Evolutionary conservation across 2,797 vertebrate genomes (phyloP).

Genomic region (Dromococcyx pavoninus): DNA sequence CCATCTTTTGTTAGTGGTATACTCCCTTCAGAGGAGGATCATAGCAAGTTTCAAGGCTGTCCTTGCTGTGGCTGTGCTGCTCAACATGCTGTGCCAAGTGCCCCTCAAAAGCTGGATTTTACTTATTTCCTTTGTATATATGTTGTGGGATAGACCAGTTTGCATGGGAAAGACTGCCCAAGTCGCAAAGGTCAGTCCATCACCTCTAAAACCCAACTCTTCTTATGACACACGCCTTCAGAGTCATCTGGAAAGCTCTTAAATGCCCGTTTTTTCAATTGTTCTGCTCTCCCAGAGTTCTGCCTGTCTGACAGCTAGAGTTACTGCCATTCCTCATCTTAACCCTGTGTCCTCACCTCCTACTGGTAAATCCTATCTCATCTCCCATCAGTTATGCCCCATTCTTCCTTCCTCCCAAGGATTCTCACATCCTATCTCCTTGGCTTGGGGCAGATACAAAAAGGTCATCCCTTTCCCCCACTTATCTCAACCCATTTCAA

Average conservation of each 20-base stretch:
- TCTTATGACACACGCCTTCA: neutral
- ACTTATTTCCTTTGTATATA: neutral
- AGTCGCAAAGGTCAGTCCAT: fast-evolving
- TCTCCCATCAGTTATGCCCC: neutral
- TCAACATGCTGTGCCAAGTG: neutral
- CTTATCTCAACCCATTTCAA: neutral
- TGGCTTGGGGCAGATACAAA: neutral
- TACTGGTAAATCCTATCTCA: neutral
- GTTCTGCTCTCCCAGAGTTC: neutral
- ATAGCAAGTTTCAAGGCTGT: neutral
- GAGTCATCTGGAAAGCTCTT: neutral
- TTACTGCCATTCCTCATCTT: neutral
- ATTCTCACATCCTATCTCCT: neutral
- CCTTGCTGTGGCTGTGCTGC: neutral
- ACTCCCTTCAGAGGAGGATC: neutral
- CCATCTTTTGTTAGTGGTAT: neutral
- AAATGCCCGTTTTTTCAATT: neutral
- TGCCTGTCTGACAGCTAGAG: neutral
- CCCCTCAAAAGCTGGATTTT: neutral
- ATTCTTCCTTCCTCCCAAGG: neutral
- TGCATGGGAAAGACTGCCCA: neutral
- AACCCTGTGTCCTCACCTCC: neutral
- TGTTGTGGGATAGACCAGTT: neutral
- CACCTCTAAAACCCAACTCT: neutral
- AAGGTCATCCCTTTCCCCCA: neutral